Evolutionary conservation across 1,140 invertebrate genomes (phyloP).

Genomic region (Theocolax elegans): DNA sequence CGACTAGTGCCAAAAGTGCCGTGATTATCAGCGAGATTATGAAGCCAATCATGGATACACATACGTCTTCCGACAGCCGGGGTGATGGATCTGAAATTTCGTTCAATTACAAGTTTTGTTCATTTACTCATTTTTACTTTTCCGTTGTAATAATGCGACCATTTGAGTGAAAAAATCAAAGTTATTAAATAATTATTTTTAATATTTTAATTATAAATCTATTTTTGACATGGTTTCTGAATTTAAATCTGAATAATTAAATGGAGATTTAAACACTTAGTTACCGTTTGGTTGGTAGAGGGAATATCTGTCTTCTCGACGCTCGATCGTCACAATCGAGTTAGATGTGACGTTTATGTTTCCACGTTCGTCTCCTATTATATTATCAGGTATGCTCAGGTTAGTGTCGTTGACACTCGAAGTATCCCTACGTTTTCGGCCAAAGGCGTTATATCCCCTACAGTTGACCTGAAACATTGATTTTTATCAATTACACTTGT

Average conservation of each 20-base stretch:
- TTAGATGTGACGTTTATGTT: slow-evolving; percentile 94
- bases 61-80: slow-evolving; percentile 82
- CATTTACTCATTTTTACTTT: not conserved
- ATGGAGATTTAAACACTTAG: slow-evolving; percentile 35
- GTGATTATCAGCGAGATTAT: slow-evolving; percentile 93
- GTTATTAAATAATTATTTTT: no score
- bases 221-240: no score
- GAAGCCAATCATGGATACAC: slow-evolving; percentile 91
- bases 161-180: no score
- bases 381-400: slow-evolving; percentile 65
- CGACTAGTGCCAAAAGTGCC: slow-evolving; percentile 88
- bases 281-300: slow-evolving; percentile 78
- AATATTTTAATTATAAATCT: no score
- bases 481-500: not conserved
- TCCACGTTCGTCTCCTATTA: slow-evolving; percentile 77
- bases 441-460: slow-evolving; percentile 89
- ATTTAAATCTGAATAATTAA: no score
- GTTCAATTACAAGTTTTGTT: slow-evolving; percentile 14
- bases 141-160: not conserved
- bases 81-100: slow-evolving; percentile 73
- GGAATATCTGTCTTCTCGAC: slow-evolving; percentile 73
- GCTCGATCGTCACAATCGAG: slow-evolving; percentile 89
- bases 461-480: slow-evolving; percentile 81
- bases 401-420: slow-evolving; percentile 72
- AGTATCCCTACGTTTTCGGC: slow-evolving; percentile 78